Percentiles rank a stretch among this genome's conserved stretches.
Conservation (phyloP, 2,797 vertebrate species). For the Propithecus deckenii region DNA sequence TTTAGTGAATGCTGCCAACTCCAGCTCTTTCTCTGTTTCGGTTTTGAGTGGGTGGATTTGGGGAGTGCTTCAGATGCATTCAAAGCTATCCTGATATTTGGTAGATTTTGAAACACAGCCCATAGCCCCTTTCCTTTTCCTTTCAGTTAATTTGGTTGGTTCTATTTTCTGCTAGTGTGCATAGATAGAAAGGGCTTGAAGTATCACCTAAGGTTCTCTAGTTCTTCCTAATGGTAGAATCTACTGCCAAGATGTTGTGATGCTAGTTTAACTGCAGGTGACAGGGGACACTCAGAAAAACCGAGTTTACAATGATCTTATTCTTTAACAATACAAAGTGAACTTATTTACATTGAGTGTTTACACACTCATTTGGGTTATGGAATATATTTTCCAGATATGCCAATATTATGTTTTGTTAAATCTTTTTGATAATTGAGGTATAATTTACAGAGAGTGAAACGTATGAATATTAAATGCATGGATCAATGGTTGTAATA, state of each 20-base stretch:
- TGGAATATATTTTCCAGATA: not conserved
- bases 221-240: not conserved
- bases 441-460: not conserved
- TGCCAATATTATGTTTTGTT: not conserved
- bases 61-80: not conserved
- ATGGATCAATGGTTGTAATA: not conserved
- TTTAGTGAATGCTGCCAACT: conserved; percentile 50
- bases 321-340: not conserved
- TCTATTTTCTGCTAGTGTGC: not conserved
- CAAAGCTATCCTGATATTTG: not conserved
- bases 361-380: not conserved
- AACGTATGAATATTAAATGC: not conserved
- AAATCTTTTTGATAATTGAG: not conserved
- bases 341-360: not conserved
- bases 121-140: not conserved
- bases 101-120: not conserved
- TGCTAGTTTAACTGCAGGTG: not conserved
- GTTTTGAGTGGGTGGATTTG: conserved; percentile 6
- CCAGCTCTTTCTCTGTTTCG: not conserved
- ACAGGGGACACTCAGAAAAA: not conserved
- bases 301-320: not conserved
- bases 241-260: not conserved
- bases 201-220: not conserved
- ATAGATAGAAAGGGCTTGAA: not conserved
- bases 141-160: not conserved